Base-by-base conservation (phyloP, 2,113 vertebrate genomes). In the Amia ocellicauda region DNA sequence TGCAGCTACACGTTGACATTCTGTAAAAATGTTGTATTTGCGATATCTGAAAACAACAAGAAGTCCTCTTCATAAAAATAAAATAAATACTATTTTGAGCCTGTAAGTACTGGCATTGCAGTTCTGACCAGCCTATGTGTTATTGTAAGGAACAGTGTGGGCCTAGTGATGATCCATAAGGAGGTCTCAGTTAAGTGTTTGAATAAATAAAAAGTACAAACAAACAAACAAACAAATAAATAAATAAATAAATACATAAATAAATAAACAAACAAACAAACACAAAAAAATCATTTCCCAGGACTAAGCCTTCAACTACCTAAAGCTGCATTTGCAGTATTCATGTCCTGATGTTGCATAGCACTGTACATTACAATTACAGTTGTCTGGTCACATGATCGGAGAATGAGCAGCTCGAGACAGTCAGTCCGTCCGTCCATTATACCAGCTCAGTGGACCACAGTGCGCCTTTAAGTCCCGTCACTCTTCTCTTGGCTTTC, bases 401-500 rank as follows among this genome's bases (percentile, higher is more conserved):
- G 26, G 29, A 26, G 19, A 40, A 65, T 26, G 24, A 58, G 10
- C 13, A 17, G 22, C 5, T 22, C 42, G 55, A 16, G 45, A 4
- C 47, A 26, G 27, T 49, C 13, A 57, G 56, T 69, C 68, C 45
- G n/a, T 28, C 23, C 2, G n/a, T 24, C 20, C 3, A n/a, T 3
- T n/a, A n/a, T n/a, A n/a, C 17, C 10, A 23, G 42, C 28, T 26
- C 14, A 10, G 16, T 9, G 5, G 36, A 8, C 2, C 11, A 27
- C 22, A 19, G 8, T 11, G 36, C 36, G 8, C 49, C 45, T 24
- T 74, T 75, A 82, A 66, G 73, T 69, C 45, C 62, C 68, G 58
- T 65, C 69, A 28, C 1, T 31, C 58, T 85, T 85, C 58, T 73
- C 80, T 73, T 80, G 76, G 0, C 50, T 60, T 26, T 75, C 88